A percentile compares a stretch with the other conserved stretches of the same genome.
phyloP scores from a whole-genome alignment of 2,888 invertebrate genomes.

The Dasypogon diadema region DNA sequence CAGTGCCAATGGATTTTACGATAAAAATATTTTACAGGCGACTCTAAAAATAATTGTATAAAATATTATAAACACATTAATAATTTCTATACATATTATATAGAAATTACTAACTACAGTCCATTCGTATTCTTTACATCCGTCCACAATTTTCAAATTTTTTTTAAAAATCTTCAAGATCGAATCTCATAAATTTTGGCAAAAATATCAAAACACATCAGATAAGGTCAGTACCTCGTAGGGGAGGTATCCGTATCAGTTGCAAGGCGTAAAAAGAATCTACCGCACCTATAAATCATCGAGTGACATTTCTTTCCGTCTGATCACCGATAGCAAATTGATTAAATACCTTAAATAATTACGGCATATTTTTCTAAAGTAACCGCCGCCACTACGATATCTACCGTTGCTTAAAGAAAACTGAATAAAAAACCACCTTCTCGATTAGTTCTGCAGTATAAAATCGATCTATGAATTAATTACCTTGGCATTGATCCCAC shows the following conservation, averaged over 20 bases:
- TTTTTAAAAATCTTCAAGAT: not conserved
- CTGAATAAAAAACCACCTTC: not conserved
- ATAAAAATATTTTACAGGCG: no score
- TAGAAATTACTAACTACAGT: no score
- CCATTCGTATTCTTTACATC: no score
- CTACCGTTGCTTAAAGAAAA: not conserved
- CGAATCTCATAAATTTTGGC: slow-evolving; percentile 15
- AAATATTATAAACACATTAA: no score
- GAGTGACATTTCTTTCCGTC: slow-evolving; percentile 33
- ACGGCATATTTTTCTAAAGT: not conserved
- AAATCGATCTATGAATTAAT: slow-evolving; percentile 54
- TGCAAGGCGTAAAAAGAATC: not conserved
- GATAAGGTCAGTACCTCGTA: slow-evolving; percentile 5
- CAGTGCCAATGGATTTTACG: no score
- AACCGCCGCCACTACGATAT: slow-evolving; percentile 2
- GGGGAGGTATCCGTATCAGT: slow-evolving; percentile 7
- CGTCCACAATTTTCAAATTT: no score
- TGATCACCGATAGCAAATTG: slow-evolving; percentile 43
- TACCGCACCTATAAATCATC: slow-evolving; percentile 32
- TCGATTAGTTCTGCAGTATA: slow-evolving; percentile 51
- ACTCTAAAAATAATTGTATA: no score
- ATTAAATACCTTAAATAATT: slow-evolving; percentile 7
- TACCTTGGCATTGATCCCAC: slow-evolving; percentile 45
- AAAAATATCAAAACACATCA: slow-evolving; percentile 26
- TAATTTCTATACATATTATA: no score